Conservation (phyloP, 1,140 invertebrate species). For the Papilio polytes region DNA sequence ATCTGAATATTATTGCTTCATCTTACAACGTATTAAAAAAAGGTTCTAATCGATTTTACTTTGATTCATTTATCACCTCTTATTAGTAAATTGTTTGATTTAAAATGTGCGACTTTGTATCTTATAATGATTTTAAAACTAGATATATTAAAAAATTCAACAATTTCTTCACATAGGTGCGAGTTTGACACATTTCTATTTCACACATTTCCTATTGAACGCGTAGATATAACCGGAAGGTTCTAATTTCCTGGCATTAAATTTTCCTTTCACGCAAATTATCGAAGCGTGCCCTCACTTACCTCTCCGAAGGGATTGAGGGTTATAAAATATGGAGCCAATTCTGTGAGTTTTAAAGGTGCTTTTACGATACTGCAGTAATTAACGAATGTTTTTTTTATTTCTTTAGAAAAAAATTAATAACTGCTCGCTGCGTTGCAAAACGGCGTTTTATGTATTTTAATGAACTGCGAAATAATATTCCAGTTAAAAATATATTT, state of each 20-base stretch:
- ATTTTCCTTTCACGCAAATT: conserved; percentile 26
- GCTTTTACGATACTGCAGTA: conserved; percentile 21
- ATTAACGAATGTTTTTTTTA: conserved; percentile 29
- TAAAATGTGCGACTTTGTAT: too few relatives aligned
- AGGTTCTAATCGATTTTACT: too few relatives aligned
- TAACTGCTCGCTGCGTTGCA: neutral
- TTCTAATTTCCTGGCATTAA: conserved; percentile 23
- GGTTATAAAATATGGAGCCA: conserved; percentile 24
- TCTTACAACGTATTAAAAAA: too few relatives aligned
- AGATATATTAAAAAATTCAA: too few relatives aligned
- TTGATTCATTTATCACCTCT: neutral
- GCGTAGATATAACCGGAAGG: conserved; percentile 19
- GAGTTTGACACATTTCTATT: neutral
- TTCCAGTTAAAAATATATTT: neutral
- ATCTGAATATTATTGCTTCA: too few relatives aligned
- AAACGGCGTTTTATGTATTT: neutral
- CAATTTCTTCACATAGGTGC: neutral
- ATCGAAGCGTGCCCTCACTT: conserved; percentile 9
- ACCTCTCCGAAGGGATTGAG: neutral
- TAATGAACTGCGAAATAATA: neutral
- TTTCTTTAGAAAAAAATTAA: neutral
- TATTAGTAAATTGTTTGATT: too few relatives aligned
- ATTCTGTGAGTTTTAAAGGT: conserved; percentile 24
- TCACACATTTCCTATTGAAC: conserved; percentile 2
- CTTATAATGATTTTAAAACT: too few relatives aligned